These are phyloP conservation scores for Epicampocera succincta DNA, from an alignment of 2,888 invertebrate species.

Conservation along the genomic window DNA sequence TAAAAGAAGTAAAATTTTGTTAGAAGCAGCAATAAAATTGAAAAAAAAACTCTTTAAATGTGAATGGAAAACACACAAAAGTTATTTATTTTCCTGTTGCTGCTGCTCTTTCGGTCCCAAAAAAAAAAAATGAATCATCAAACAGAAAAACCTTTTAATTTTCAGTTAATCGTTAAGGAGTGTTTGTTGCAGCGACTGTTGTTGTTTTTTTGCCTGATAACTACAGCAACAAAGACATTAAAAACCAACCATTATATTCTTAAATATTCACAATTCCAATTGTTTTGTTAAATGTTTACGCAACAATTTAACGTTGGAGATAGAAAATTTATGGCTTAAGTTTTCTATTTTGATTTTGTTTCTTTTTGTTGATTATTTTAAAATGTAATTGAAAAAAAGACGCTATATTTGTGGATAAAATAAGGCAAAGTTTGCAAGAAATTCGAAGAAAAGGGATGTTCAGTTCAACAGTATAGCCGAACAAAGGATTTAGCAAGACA, in stretches of 20 bases:
- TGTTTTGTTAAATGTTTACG: conserved; percentile 55
- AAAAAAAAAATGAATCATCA: conserved; percentile 51
- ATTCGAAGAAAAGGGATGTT: conserved; percentile 43
- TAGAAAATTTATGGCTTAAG: conserved; percentile 55
- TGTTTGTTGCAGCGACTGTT: conserved; percentile 36
- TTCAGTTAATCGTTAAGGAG: conserved; percentile 66
- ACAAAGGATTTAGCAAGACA: conserved; percentile 9
- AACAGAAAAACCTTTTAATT: conserved; percentile 58
- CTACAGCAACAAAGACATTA: conserved; percentile 8
- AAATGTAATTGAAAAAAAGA: conserved; percentile 57
- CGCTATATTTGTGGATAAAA: conserved; percentile 60
- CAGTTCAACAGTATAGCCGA: conserved; percentile 18
- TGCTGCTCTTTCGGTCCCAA: conserved; percentile 10
- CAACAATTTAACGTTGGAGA: conserved; percentile 62
- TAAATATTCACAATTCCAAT: conserved; percentile 55
- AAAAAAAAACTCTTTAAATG: conserved; percentile 29
- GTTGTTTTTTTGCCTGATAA: neutral
- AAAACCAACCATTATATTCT: conserved; percentile 45
- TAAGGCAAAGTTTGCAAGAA: conserved; percentile 29
- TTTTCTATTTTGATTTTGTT: conserved; percentile 13
- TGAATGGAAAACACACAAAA: conserved; percentile 16
- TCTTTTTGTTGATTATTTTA: conserved; percentile 26
- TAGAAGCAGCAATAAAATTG: conserved; percentile 17
- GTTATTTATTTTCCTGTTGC: conserved; percentile 7
- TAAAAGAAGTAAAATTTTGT: conserved; percentile 40